A percentile compares a stretch with the other conserved stretches of the same genome.
These are phyloP conservation scores for Strix uralensis DNA, from an alignment of 2,113 vertebrate species.

Conservation along the genomic window DNA sequence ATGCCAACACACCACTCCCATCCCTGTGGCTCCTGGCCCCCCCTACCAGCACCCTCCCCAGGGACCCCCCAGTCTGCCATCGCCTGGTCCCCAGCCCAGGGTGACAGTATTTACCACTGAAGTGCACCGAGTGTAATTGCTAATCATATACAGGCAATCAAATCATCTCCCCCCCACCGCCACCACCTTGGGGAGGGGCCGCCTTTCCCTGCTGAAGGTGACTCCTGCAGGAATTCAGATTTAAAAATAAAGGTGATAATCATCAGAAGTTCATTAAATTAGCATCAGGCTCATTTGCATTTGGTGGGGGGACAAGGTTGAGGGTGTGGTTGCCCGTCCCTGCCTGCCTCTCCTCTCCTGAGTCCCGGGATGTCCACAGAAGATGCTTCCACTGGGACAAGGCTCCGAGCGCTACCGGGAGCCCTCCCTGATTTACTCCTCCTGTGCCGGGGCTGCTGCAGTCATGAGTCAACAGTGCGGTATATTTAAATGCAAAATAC, in stretches of 20 bases:
- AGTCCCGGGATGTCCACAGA: accelerated
- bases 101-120: neutral
- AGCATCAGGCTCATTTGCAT: constrained; percentile 35
- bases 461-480: neutral
- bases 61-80: neutral
- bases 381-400: neutral
- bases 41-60: too few species aligned
- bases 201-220: constrained; percentile 69
- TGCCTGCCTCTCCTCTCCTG: neutral
- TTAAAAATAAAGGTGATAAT: constrained; percentile 56
- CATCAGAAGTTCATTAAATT: constrained; percentile 41
- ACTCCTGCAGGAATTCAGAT: constrained; percentile 70
- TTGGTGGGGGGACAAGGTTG: neutral
- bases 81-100: neutral
- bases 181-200: neutral
- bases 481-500: constrained; percentile 11
- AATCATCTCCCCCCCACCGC: neutral
- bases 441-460: neutral
- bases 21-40: accelerated
- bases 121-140: constrained; percentile 57
- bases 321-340: neutral
- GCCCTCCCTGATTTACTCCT: neutral
- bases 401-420: accelerated
- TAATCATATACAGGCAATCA: constrained; percentile 76
- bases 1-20: neutral